Base-by-base conservation (phyloP, 2,888 invertebrate species). In the Emmelina monodactyla region DNA sequence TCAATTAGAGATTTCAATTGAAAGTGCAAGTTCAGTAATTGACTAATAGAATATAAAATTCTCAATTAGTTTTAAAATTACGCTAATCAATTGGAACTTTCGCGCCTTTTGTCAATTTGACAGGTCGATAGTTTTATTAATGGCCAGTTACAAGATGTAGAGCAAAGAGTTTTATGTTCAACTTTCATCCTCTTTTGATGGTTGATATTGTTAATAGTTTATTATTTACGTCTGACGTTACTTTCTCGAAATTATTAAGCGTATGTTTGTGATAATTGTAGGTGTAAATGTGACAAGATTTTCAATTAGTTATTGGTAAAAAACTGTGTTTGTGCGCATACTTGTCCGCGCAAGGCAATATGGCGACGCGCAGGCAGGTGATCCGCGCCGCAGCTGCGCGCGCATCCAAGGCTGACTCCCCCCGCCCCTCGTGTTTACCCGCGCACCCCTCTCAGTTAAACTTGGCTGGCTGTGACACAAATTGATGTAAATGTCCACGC, bases 341-440 rank as follows among this genome's bases (percentile, higher is more conserved):
- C 62, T 68, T 63, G 70, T 62, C 54, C 57, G 59, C n/a, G n/a
- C n/a, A 54, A 62, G 57, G 56, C 62, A 67, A 63, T 60, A 65
- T 65, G 70, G 65, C 54, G 55, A n/a, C n/a, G n/a, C n/a, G 52
- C 51, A 49, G 66, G 76, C 72, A 72, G 76, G 75, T 73, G 73
- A 71, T 58, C 64, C 55, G 38, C 38, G 50, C 38, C 41, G 71
- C 76, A 71, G 76, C 75, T 71, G 76, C 70, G 54, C 43, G 49
- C 60, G 53, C 61, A 53, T 54, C 62, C 71, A 78, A 72, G 76
- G 72, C 71, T 69, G 53, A 51, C 58, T 52, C 55, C 63, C 60
- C 3, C 56, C 64, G 56, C 62, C 64, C 62, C 58, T 53, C 61
- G 45, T 55, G 53, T 55, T 57, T 54, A 51, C 55, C 9, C 44